A percentile compares a stretch with the other conserved stretches of the same genome.
phyloP scores from a whole-genome alignment of 2,113 vertebrate species.

The Phyllopteryx taeniolatus region DNA sequence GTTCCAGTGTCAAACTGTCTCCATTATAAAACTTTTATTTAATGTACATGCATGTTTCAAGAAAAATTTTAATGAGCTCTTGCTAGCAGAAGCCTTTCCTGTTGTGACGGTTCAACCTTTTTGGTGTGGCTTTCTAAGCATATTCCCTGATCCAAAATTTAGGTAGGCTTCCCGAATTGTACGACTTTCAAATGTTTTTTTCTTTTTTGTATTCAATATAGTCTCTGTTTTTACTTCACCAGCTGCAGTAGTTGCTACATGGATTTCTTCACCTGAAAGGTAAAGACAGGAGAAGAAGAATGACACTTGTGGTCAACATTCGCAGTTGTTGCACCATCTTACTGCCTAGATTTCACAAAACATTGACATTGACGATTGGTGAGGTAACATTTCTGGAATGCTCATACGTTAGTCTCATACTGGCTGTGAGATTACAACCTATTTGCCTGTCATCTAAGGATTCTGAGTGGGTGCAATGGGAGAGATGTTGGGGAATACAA shows the following conservation, averaged over 20 bases:
- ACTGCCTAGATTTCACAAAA: constrained; percentile 51
- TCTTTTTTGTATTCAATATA: constrained; percentile 37
- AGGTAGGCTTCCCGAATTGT: not conserved
- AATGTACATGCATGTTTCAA: not conserved
- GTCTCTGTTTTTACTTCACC: constrained; percentile 68
- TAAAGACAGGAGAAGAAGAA: constrained; percentile 18
- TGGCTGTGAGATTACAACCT: constrained; percentile 56
- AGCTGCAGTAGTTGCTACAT: constrained; percentile 85
- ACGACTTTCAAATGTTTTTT: constrained; percentile 1
- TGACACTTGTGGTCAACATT: constrained; percentile 32
- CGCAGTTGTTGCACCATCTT: constrained; percentile 42
- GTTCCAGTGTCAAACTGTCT: not conserved
- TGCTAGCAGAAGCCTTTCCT: not conserved
- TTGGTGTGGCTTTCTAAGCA: not conserved
- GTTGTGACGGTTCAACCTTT: not conserved
- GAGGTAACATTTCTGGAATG: constrained; percentile 63
- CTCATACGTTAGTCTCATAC: constrained; percentile 54
- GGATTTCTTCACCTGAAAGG: constrained; percentile 38
- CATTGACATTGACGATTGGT: constrained; percentile 58
- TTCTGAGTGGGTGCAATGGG: constrained; percentile 42
- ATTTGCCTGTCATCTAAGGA: constrained; percentile 51
- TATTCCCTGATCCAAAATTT: no score
- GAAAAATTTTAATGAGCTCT: not conserved
- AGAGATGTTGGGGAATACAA: constrained; percentile 53
- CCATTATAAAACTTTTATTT: not conserved